Evolutionary conservation across 2,888 invertebrate species (phyloP).

Genomic region (Drosophila antonietae): DNA sequence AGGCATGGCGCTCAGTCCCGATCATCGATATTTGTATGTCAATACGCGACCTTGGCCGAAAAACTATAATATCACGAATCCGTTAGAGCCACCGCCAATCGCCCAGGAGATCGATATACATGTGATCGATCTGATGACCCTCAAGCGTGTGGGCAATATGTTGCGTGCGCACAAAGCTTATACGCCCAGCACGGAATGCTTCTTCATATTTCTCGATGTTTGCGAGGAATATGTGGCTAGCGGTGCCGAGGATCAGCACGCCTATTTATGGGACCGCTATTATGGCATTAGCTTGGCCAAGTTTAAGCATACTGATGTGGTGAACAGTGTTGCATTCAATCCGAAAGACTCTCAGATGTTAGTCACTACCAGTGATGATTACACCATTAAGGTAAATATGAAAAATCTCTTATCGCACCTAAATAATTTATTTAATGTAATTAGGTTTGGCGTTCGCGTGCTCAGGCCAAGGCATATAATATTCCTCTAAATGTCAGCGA

Average conservation of each 20-base stretch:
- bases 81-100: conserved; percentile 92
- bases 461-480: conserved; percentile 70
- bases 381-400: conserved; percentile 87
- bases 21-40: conserved; percentile 92
- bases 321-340: conserved; percentile 94
- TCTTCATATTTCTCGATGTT: conserved; percentile 94
- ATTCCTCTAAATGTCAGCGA: conserved; percentile 71
- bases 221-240: conserved; percentile 93
- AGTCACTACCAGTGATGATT: conserved; percentile 93
- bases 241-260: conserved; percentile 93
- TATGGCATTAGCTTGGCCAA: conserved; percentile 91
- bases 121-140: conserved; percentile 91
- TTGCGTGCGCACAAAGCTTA: conserved; percentile 92
- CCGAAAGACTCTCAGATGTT: conserved; percentile 92
- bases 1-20: conserved; percentile 94
- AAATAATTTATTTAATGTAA: not conserved
- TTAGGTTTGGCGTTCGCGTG: conserved; percentile 81
- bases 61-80: conserved; percentile 90
- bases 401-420: not conserved
- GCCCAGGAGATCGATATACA: conserved; percentile 95
- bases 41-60: conserved; percentile 93
- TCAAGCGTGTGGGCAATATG: conserved; percentile 92
- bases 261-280: conserved; percentile 93
- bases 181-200: conserved; percentile 93
- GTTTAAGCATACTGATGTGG: conserved; percentile 91